Percentiles rank a stretch among this genome's conserved stretches.
phyloP scores from a whole-genome alignment of 1,140 invertebrate species.

The honey bee (Apis mellifera) region Amel_HAv3.1 CM009932.2:14089501-14090000 shows the following conservation, averaged over 20 bases:
- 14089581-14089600: background rate
- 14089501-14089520: background rate
- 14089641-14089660: background rate
- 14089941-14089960: conserved; percentile 31
- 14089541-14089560: too few species aligned
- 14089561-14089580: background rate
- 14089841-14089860: background rate
- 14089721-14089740: background rate
- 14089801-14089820: conserved; percentile 67
- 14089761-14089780: conserved; percentile 56
- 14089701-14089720: too few species aligned
- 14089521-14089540: conserved; percentile 6
- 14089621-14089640: background rate
- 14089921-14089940: conserved; percentile 25
- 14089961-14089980: conserved; percentile 54
- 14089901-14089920: conserved; percentile 17
- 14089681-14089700: background rate
- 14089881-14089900: conserved; percentile 40
- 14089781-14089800: conserved; percentile 70
- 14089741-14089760: conserved; percentile 29
- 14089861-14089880: background rate
- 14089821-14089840: conserved; percentile 48
- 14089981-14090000: conserved; percentile 13
- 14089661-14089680: conserved; percentile 8
- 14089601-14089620: background rate